Conservation (phyloP, 2,888 invertebrate genomes). For the Leucoma salicis region DNA sequence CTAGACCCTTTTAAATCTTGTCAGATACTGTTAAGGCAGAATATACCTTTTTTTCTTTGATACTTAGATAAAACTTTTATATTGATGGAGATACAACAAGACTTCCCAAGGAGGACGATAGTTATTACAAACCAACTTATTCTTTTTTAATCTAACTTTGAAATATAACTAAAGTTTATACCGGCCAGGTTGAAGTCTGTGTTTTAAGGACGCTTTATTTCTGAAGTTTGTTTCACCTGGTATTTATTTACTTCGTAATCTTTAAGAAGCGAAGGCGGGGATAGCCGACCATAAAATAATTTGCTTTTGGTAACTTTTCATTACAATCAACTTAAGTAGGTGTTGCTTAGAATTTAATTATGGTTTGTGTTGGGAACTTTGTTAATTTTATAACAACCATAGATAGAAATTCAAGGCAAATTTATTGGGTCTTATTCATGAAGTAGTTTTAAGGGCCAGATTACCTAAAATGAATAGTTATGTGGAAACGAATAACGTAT, state of each 20-base stretch:
- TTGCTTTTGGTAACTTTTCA: too few relatives aligned
- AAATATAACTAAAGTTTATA: background rate
- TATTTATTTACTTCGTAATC: conserved; percentile 11
- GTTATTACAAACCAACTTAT: background rate
- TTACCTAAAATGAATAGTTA: too few relatives aligned
- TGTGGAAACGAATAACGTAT: too few relatives aligned
- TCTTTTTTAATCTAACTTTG: background rate
- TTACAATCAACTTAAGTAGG: too few relatives aligned
- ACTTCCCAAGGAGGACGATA: background rate
- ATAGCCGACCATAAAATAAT: conserved; percentile 11
- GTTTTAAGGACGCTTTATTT: conserved; percentile 1
- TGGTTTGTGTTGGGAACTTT: too few relatives aligned
- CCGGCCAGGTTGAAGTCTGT: background rate
- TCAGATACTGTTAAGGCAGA: too few relatives aligned
- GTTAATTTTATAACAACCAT: too few relatives aligned
- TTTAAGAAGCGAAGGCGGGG: conserved; percentile 6
- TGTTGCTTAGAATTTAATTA: too few relatives aligned
- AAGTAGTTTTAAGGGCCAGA: too few relatives aligned
- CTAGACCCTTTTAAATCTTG: too few relatives aligned
- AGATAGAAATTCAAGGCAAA: too few relatives aligned
- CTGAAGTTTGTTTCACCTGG: conserved; percentile 6
- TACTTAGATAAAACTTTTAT: background rate
- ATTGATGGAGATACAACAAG: background rate
- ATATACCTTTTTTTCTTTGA: background rate
- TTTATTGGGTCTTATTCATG: too few relatives aligned